Evolutionary conservation across 2,888 invertebrate genomes (phyloP).

Genomic region (Cloeon dipterum): DNA sequence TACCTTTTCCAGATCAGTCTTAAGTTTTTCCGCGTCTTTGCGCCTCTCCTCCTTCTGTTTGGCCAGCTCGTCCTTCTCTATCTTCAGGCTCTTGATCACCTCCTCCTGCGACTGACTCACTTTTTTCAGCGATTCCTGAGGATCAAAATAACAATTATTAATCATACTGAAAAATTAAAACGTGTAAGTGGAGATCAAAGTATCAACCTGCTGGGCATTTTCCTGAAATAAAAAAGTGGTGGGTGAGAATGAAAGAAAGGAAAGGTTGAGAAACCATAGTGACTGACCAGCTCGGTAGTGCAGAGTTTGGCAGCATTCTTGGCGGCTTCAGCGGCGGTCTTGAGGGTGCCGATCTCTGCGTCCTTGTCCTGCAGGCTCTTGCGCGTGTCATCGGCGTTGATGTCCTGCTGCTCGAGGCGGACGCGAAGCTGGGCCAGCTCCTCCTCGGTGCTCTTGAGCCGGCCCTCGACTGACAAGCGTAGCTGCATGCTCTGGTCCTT

Average conservation of each 20-base stretch:
- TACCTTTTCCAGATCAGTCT: constrained; percentile 13
- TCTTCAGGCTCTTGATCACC: constrained; percentile 14
- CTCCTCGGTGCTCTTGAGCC: constrained; percentile 13
- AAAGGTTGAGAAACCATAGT: not conserved
- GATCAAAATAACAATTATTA: not conserved
- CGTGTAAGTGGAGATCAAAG: not conserved
- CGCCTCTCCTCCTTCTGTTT: constrained; percentile 11
- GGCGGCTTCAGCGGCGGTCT: constrained; percentile 6
- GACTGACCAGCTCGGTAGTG: constrained; percentile 12
- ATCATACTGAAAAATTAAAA: not conserved
- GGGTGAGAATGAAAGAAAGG: too few relatives aligned
- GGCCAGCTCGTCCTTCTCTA: constrained; percentile 13
- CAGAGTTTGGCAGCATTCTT: constrained; percentile 13
- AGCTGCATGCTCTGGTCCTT: constrained; percentile 16
- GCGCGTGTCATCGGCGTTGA: constrained; percentile 11
- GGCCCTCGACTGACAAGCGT: constrained; percentile 12
- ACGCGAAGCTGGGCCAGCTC: constrained; percentile 14
- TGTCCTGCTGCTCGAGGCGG: constrained; percentile 13
- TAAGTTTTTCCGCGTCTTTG: constrained; percentile 14
- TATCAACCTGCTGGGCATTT: too few relatives aligned
- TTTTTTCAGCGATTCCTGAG: constrained; percentile 14
- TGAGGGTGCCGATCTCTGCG: constrained; percentile 5
- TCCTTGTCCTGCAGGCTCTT: constrained; percentile 5
- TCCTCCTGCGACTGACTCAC: constrained; percentile 13
- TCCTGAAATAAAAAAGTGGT: too few relatives aligned